These are phyloP conservation scores for Podarcis siculus DNA, from an alignment of 2,797 vertebrate species.

Conservation along the genomic window DNA sequence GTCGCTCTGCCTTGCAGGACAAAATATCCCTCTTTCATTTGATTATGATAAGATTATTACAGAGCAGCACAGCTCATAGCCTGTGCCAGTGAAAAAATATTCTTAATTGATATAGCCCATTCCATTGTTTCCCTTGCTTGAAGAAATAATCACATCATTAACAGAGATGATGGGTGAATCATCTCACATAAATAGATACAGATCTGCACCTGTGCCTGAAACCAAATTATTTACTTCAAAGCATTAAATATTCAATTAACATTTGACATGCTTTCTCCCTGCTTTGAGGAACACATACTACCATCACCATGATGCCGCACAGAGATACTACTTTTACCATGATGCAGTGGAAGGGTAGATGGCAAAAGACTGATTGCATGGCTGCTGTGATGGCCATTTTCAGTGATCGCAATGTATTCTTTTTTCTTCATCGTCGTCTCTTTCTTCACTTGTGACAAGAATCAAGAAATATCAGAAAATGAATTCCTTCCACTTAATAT, in stretches of 20 bases:
- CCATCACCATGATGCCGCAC: background rate
- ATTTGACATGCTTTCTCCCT: background rate
- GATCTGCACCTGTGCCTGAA: constrained; percentile 58
- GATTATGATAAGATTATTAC: constrained; percentile 53
- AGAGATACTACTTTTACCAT: background rate
- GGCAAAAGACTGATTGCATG: background rate
- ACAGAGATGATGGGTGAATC: constrained; percentile 37
- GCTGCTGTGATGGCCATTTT: background rate
- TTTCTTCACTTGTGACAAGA: background rate
- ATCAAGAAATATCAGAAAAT: constrained; percentile 6
- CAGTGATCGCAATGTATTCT: background rate
- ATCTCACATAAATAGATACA: constrained; percentile 30
- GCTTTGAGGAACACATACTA: constrained; percentile 43
- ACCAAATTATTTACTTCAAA: constrained; percentile 37
- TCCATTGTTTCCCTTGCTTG: constrained; percentile 65
- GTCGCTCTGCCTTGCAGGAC: constrained; percentile 57
- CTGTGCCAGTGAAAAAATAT: constrained; percentile 69
- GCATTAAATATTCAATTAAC: constrained; percentile 4
- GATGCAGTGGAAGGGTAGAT: background rate
- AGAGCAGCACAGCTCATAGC: constrained; percentile 67
- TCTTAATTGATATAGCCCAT: constrained; percentile 14
- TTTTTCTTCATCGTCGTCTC: background rate
- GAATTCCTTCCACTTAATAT: background rate
- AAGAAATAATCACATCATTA: constrained; percentile 60
- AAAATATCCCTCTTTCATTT: constrained; percentile 52